phyloP scores from a whole-genome alignment of 2,113 vertebrate species.

The Protomyctophum bolini region DNA sequence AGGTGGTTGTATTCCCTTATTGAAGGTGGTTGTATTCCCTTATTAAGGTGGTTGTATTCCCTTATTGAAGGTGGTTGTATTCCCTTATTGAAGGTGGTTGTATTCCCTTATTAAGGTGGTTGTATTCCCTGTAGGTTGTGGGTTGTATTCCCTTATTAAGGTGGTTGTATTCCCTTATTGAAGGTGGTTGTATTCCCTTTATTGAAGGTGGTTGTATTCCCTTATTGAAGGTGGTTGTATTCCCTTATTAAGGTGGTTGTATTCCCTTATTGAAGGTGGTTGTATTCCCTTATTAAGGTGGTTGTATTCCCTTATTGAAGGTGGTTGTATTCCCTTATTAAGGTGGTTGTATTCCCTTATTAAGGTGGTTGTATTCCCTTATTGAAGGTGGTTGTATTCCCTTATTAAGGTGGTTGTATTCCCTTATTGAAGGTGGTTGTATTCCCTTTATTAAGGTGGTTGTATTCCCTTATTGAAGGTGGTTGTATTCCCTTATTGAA shows the following conservation, averaged over 20 bases:
- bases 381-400: neutral
- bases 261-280: neutral
- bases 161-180: neutral
- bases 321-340: neutral
- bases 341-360: too few species aligned
- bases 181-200: neutral
- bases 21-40: neutral
- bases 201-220: neutral
- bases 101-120: neutral
- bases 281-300: too few species aligned
- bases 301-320: too few species aligned
- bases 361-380: neutral
- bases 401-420: too few species aligned
- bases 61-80: neutral
- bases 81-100: too few species aligned
- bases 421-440: neutral
- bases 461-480: too few species aligned
- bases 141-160: too few species aligned
- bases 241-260: too few species aligned
- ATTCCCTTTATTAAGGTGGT: too few species aligned
- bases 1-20: too few species aligned
- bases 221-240: neutral
- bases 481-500: neutral
- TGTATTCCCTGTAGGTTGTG: slow-evolving; percentile 80
- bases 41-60: too few species aligned